These are phyloP conservation scores for Neosilurus mollespiculum DNA, from an alignment of 2,797 vertebrate species.

Conservation along the genomic window DNA sequence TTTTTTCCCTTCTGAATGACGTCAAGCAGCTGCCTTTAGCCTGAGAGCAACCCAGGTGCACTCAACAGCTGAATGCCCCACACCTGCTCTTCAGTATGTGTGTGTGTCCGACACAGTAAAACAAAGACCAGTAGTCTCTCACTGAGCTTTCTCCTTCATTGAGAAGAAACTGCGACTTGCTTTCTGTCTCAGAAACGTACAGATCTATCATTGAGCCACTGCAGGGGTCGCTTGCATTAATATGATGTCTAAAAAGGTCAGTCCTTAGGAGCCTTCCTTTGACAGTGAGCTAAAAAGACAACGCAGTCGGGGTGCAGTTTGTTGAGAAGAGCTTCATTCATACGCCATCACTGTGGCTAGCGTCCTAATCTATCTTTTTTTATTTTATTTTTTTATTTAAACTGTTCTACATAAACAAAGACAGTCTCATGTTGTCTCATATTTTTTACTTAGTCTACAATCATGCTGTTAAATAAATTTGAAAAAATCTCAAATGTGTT, in stretches of 20 bases:
- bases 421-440: not conserved
- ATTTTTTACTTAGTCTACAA: constrained; percentile 3
- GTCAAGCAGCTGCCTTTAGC: constrained; percentile 45
- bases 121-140: constrained; percentile 3
- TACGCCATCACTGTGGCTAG: not conserved
- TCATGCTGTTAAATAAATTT: constrained; percentile 11
- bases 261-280: constrained; percentile 27
- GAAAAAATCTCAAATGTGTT: not conserved
- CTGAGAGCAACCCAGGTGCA: constrained; percentile 50
- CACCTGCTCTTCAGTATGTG: constrained; percentile 46
- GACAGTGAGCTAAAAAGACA: constrained; percentile 31
- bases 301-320: constrained; percentile 3
- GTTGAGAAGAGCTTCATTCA: constrained; percentile 23
- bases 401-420: not conserved
- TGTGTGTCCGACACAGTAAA: not conserved
- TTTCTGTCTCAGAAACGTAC: constrained; percentile 31
- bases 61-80: constrained; percentile 41
- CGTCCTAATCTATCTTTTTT: constrained; percentile 11
- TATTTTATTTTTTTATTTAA: not conserved
- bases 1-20: constrained; percentile 49
- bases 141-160: constrained; percentile 35
- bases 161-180: constrained; percentile 18
- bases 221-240: constrained; percentile 34
- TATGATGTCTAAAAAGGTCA: constrained; percentile 48
- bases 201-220: constrained; percentile 37